Evolutionary conservation across 2,888 invertebrate genomes (phyloP).

Genomic region (Ornithoptera alexandrae): DNA sequence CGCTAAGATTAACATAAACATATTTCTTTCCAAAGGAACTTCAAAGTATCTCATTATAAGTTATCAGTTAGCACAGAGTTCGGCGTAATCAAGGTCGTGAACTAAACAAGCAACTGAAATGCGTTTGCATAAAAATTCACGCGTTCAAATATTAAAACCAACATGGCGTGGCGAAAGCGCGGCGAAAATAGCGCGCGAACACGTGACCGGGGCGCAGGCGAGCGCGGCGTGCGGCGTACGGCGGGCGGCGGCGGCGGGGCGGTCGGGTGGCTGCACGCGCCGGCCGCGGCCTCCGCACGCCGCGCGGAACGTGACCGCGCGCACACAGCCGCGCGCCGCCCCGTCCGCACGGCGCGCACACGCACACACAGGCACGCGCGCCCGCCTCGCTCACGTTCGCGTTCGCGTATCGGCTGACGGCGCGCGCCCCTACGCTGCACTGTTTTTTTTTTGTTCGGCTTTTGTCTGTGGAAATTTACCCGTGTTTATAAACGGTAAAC

Average conservation of each 20-base stretch:
- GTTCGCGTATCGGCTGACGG: conserved; percentile 51
- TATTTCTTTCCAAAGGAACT: background rate
- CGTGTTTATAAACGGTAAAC: conserved; percentile 6
- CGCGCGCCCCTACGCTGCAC: conserved; percentile 30
- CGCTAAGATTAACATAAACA: background rate
- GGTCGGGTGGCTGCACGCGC: conserved; percentile 48
- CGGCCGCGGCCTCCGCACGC: conserved; percentile 61
- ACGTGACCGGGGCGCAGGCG: conserved; percentile 47
- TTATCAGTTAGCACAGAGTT: background rate
- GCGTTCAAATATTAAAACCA: conserved; percentile 36
- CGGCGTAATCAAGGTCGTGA: background rate
- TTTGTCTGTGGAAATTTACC: conserved; percentile 29
- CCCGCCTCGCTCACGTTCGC: conserved; percentile 45
- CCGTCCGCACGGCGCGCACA: conserved; percentile 29
- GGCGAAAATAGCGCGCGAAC: conserved; percentile 49
- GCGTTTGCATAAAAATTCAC: conserved; percentile 24
- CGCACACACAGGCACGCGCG: conserved; percentile 52
- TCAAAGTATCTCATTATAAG: background rate
- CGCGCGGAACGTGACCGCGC: conserved; percentile 69
- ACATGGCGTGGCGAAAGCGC: conserved; percentile 56
- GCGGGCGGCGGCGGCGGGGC: conserved; percentile 33
- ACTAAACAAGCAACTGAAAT: conserved; percentile 6
- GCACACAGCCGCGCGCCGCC: conserved; percentile 29
- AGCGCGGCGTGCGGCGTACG: conserved; percentile 42
- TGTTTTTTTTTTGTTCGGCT: conserved; percentile 18